Base-by-base conservation (phyloP, 2,113 vertebrate species). In the Cochlearius cochlearius region DNA sequence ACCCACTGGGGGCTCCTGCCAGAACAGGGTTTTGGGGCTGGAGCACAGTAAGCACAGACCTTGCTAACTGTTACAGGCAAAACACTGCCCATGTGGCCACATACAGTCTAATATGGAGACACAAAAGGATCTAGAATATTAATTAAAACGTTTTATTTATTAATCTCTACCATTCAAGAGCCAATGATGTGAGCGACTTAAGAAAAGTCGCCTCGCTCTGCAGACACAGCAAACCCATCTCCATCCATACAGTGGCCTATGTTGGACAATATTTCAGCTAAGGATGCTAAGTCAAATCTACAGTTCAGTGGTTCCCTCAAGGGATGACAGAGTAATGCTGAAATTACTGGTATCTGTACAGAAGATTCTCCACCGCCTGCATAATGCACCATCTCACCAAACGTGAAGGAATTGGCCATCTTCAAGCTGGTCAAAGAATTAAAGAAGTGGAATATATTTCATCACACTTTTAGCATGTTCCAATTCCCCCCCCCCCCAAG, bases 221-320 rank as follows among this genome's bases (percentile, higher is more conserved):
- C 16, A 19, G 81, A 91, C 63, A 80, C 88, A 91, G 92, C 92
- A 96, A 97, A 96, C 96, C 72, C 74, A 74, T 79, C 32, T 2
- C 53, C 82, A 88, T 45, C 82, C 32, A 73, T 52, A 88, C 64
- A 79, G 88, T 85, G 85, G 94, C 77, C 94, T 62, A 45, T 14
- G 66, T 64, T 84, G 95, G 88, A 90, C 83, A 91, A 56, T 69
- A 91, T 79, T 94, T 97, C 84, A 96, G 58, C 56, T 76, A 75
- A 78, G 75, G 97, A 95, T 89, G 77, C 91, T 92, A 93, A 97
- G 96, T 95, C 90, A 76, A 91, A 95, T 76, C 86, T 71, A 84
- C 53, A 92, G 92, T 77, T 94, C 92, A 95, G 86, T 77, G 81
- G 81, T 78, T 97, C 94, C 92, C 90, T 94, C 86, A 88, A 94